Evolutionary conservation across 2,888 invertebrate species (phyloP).

Genomic region (Drosophila mayaguana): DNA sequence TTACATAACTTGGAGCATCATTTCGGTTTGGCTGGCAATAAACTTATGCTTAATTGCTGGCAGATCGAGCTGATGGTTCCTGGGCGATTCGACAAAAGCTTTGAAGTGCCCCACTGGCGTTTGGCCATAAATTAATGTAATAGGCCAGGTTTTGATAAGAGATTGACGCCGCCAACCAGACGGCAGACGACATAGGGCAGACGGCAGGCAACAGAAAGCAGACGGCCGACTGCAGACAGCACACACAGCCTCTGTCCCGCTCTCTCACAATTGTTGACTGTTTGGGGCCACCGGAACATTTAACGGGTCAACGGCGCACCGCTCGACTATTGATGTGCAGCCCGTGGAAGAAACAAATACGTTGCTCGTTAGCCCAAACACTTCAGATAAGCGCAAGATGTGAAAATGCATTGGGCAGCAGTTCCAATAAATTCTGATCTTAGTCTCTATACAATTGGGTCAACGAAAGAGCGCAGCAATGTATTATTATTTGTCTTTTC

Average conservation of each 20-base stretch:
- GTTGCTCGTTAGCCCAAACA: constrained; percentile 75
- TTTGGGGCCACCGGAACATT: constrained; percentile 73
- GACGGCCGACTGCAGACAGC: constrained; percentile 1
- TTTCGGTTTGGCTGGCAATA: constrained; percentile 50
- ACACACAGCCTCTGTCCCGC: background rate
- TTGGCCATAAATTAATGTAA: constrained; percentile 78
- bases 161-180: constrained; percentile 69
- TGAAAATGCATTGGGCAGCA: constrained; percentile 51
- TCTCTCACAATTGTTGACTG: background rate
- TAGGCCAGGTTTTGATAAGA: constrained; percentile 78
- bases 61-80: constrained; percentile 64
- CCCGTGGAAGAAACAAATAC: constrained; percentile 66
- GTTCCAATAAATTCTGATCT: constrained; percentile 62
- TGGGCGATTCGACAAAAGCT: constrained; percentile 43
- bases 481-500: background rate
- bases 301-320: constrained; percentile 70
- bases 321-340: constrained; percentile 54
- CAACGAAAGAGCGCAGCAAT: constrained; percentile 43
- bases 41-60: constrained; percentile 68
- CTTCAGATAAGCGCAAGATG: constrained; percentile 62
- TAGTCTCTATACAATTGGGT: constrained; percentile 40
- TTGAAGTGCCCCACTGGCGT: constrained; percentile 54
- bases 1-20: constrained; percentile 61
- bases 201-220: constrained; percentile 16
- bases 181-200: constrained; percentile 29